Evolutionary conservation across 2,113 vertebrate species (phyloP).

Genomic region (Clarias magur): DNA sequence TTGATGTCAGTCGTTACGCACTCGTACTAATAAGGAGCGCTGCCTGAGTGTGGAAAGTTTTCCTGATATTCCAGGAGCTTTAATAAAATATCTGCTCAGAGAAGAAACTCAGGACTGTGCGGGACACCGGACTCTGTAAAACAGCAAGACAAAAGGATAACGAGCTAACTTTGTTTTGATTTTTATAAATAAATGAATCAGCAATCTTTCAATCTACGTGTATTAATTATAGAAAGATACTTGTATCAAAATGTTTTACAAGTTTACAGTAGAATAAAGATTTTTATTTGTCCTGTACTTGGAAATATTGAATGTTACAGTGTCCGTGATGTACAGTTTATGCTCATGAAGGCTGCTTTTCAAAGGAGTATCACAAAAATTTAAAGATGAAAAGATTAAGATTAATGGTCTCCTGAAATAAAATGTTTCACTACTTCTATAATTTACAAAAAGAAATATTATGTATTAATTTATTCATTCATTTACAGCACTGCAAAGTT

Average conservation of each 20-base stretch:
- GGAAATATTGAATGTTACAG: neutral
- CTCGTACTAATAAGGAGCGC: neutral
- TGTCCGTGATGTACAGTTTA: neutral
- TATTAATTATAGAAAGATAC: neutral
- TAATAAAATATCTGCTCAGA: constrained; percentile 7
- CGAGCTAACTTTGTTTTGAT: neutral
- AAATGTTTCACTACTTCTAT: neutral
- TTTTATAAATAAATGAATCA: neutral
- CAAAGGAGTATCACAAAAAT: neutral
- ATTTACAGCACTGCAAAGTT: neutral
- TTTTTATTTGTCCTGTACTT: no score
- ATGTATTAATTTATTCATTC: neutral
- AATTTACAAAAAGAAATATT: neutral
- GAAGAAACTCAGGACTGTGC: neutral
- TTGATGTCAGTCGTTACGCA: constrained; percentile 34
- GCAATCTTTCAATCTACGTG: neutral
- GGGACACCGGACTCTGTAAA: neutral
- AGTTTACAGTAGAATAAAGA: neutral
- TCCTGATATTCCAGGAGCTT: neutral
- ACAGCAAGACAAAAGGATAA: neutral
- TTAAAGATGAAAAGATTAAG: neutral
- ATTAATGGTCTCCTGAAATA: no score
- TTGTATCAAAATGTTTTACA: neutral
- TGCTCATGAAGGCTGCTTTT: neutral
- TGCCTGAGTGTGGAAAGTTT: constrained; percentile 4